Evolutionary conservation across 2,888 invertebrate species (phyloP), one percentile per base, ranked within the genome.

Genomic region (Phorcus lineatus): DNA sequence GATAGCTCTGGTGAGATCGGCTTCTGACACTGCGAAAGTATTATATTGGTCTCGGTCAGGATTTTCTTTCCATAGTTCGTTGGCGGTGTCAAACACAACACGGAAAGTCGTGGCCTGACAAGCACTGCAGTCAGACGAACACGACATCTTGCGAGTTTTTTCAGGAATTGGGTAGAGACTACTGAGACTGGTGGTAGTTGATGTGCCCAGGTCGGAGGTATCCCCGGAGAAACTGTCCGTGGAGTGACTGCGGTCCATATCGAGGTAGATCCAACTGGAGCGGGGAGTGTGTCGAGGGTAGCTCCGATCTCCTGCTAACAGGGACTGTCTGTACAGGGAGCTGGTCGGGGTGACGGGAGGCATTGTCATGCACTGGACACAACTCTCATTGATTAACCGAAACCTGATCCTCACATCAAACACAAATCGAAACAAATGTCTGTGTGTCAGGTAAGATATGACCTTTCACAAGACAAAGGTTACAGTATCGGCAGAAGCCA

Each of bases 11-110:
- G 90, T 90, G 19, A 91, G 87, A 75, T 91, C 90, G 9, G 87
- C 86, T 82, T 90, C 90, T 0, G 91, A 90, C 19, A 91, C 90
- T 9, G 89, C 86, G 81, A 91, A 91, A 13, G 91, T 91, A 80
- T 90, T 89, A 82, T 86, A 91, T 22, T 86, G 82, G 77, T 91
- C 91, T 31, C 89, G 87, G 78, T 91, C 90, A 4, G 90, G 90
- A 74, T 91, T 90, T 36, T 90, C 91, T 74, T 88, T 88, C 91
- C 91, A 91, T 77, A 91, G 81, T 36, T 87, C 88, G 9, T 70
- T 62, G 28, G 81, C 78, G 17, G 80, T 75, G 75, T 80, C 83
- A 47, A 75, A 81, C 57, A 85, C 62, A 13, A 80, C 47, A 28
- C 74, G 52, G 36, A 75, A 82, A 2, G 55, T 74, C 17, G 74